phyloP scores from a whole-genome alignment of 2,888 invertebrate species.

The Phyto melanocephala region DNA sequence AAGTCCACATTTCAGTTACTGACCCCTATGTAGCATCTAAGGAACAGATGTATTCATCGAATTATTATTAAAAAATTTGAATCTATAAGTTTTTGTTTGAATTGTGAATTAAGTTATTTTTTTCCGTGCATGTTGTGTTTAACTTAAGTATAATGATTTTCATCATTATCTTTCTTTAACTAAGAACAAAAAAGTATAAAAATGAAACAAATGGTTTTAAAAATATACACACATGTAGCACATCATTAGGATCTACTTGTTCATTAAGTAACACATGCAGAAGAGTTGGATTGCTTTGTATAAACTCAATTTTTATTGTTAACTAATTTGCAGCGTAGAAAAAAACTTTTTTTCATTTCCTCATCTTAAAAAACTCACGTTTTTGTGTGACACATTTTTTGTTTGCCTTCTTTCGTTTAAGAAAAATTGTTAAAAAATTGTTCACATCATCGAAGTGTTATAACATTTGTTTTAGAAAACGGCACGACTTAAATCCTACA shows the following conservation, averaged over 20 bases:
- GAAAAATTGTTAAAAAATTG: constrained; percentile 44
- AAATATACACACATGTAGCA: constrained; percentile 12
- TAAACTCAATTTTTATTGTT: constrained; percentile 1
- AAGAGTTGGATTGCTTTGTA: neutral
- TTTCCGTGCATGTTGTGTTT: neutral
- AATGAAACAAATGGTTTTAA: constrained; percentile 4
- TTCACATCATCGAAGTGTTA: constrained; percentile 47
- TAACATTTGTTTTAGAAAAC: constrained; percentile 44
- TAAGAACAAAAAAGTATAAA: neutral
- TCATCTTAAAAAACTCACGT: constrained; percentile 56
- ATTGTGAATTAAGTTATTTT: no score
- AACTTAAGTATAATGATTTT: neutral
- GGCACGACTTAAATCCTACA: constrained; percentile 1
- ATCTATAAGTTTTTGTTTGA: no score
- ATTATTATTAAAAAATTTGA: no score
- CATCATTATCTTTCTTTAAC: constrained; percentile 13
- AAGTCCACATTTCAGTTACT: no score
- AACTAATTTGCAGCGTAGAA: constrained; percentile 13
- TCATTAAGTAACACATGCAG: constrained; percentile 39
- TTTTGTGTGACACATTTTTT: constrained; percentile 50
- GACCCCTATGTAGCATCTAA: no score
- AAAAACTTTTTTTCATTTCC: constrained; percentile 23
- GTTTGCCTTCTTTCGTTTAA: neutral
- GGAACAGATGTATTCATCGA: no score
- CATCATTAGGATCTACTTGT: constrained; percentile 40